Base-by-base conservation (phyloP, 2,113 vertebrate genomes). In the Grus americana region DNA sequence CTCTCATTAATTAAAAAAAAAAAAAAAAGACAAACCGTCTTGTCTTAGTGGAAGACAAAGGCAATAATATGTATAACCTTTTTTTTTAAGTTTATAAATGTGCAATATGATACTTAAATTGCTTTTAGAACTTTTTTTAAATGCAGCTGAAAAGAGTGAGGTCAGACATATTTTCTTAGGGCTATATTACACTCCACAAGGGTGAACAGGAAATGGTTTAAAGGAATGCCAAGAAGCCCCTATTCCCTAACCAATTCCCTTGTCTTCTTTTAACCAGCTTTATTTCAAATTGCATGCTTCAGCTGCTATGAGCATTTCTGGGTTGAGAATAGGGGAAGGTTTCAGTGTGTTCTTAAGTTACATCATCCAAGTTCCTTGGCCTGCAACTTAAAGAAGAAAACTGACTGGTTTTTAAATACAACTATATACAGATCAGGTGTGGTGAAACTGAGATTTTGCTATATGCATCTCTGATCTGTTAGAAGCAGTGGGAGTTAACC, bases 161-260 rank as follows among this genome's bases (percentile, higher is more conserved):
- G 86, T 97, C 96, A 95, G 80, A 92, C 89, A 17, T 96, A 59
- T 97, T 95, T 97, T 94, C 32, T 90, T 96, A 95, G 63, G 62
- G 38, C 86, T 87, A 11, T 89, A 59, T 97, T 96, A 94, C 78
- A 87, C 54, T 89, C 76, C 54, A 75, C 66, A 79, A 81, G 92
- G 78, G 84, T 91, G 95, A 92, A 85, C 83, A 93, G 97, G 93
- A 97, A 97, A 90, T 90, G 50, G 65, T 85, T 92, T 95, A 94
- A 83, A 96, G 92, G 74, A 83, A 96, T 96, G 88, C 95, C 95
- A 96, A 91, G 68, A 85, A 88, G 54, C 32, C 70, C 78, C 66
- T 92, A 65, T 91, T 96, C 86, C 81, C 95, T 84, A 68, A 82
- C 86, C 73, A 84, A 66, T 92, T 96, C 62, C 74, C 92, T 90